Evolutionary conservation across 2,797 vertebrate species (phyloP), one percentile per base, ranked within the genome.

Genomic region (Rhadinocentrus ornatus): DNA sequence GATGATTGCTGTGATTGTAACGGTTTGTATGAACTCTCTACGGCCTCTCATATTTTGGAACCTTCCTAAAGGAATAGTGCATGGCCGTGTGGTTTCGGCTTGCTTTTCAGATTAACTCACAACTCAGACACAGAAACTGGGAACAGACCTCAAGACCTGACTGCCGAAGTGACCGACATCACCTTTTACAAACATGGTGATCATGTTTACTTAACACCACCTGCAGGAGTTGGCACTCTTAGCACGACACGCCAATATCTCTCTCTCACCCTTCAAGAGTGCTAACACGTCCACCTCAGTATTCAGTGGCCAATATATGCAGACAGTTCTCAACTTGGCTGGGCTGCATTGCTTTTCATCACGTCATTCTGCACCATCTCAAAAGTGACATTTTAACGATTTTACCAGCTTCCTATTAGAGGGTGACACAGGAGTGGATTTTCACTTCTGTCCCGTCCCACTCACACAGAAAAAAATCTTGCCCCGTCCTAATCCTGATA

Each of bases 341-440:
- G 82, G 81, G 75, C 77, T 88, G 84, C 85, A 88, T 91, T 88
- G 91, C 81, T 92, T 94, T 94, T 90, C 93, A 76, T 81, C 82
- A 82, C 89, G 88, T 93, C 94, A 94, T 83, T 94, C 92, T 88
- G 89, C 88, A 92, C 91, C 93, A 89, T 89, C 90, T 95, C 92
- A 93, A 90, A 91, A 88, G 85, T 90, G 92, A 95, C 92, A 94
- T 92, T 91, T 94, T 96, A 96, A 96, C 88, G 92, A 92, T 94
- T 96, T 95, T 95, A 94, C 91, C 95, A 96, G 93, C 88, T 96
- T 95, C 91, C n/a, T n/a, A n/a, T n/a, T n/a, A n/a, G n/a, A n/a
- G n/a, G n/a, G n/a, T n/a, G n/a, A n/a, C n/a, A n/a, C n/a, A n/a
- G n/a, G n/a, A n/a, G n/a, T n/a, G n/a, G n/a, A n/a, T n/a, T n/a